These are phyloP conservation scores for Styela plicata DNA, from an alignment of 23 tunicate species.

Conservation along the genomic window DNA sequence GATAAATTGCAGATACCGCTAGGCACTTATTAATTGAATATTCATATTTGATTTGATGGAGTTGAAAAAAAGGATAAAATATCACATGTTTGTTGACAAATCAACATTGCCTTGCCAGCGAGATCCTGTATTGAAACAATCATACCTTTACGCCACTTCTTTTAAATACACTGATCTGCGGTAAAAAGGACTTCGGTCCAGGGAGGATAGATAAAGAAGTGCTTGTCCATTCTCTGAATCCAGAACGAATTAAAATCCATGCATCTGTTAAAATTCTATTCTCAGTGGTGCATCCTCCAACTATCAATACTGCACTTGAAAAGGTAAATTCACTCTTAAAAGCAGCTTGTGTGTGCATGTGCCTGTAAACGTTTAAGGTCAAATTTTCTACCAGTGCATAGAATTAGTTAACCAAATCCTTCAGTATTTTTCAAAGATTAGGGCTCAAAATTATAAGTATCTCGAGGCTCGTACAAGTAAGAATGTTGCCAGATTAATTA, in stretches of 20 bases:
- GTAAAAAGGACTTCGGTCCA: slow-evolving; percentile 14
- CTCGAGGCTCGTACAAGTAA: slow-evolving; percentile 1
- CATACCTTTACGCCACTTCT: slow-evolving; percentile 27
- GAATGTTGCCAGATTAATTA: no score
- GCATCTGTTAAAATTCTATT: slow-evolving; percentile 17
- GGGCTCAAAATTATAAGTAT: neutral
- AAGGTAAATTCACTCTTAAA: slow-evolving; percentile 6
- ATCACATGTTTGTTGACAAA: no score
- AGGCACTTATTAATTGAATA: no score
- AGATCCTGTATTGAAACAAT: no score
- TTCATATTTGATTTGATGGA: no score
- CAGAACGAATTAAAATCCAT: slow-evolving; percentile 33
- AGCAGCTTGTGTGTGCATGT: slow-evolving; percentile 21
- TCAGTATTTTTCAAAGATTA: neutral
- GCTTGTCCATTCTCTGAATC: slow-evolving; percentile 41
- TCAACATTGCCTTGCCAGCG: no score
- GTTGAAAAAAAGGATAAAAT: no score
- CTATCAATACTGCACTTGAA: slow-evolving; percentile 31
- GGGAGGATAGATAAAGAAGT: slow-evolving; percentile 8
- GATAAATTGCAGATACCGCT: no score
- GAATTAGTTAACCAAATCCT: no score
- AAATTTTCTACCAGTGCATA: neutral
- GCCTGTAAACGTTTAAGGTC: slow-evolving; percentile 18
- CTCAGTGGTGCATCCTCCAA: slow-evolving; percentile 24
- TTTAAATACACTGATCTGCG: slow-evolving; percentile 26